Conservation (phyloP, 2,113 vertebrate genomes). For the crab-eating macaque (Macaca fascicularis) region DNA sequence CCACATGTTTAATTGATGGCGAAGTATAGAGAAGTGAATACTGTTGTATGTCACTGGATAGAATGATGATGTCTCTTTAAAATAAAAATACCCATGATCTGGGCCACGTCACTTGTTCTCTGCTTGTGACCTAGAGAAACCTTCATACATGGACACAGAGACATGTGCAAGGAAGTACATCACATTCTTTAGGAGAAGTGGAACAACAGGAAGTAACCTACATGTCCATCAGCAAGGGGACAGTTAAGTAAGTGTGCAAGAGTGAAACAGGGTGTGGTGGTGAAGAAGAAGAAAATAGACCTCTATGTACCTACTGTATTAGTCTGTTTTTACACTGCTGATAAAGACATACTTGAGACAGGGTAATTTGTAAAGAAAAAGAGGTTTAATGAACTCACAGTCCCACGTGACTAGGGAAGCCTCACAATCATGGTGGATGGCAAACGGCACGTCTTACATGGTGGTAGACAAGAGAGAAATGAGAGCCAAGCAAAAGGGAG, state of each 20-base stretch:
- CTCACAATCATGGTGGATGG: too few species aligned
- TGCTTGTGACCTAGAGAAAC: not conserved
- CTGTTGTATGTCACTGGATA: not conserved
- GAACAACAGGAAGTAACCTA: not conserved
- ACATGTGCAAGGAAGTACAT: not conserved
- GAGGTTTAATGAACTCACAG: too few species aligned
- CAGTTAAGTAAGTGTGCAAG: not conserved
- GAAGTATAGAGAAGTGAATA: not conserved
- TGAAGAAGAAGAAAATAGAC: not conserved
- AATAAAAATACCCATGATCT: not conserved
- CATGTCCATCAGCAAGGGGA: not conserved
- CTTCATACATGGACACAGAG: accelerated
- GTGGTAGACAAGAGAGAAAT: too few species aligned
- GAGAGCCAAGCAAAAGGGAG: too few species aligned
- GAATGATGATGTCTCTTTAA: not conserved
- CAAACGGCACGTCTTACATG: too few species aligned
- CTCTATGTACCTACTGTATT: too few species aligned
- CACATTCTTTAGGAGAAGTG: not conserved
- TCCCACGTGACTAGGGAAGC: too few species aligned
- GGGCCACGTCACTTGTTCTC: not conserved
- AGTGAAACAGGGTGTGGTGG: accelerated
- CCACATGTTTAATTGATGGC: not conserved
- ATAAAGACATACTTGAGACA: too few species aligned
- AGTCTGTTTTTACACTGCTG: too few species aligned
- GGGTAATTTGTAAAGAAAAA: too few species aligned